These are phyloP conservation scores for Diachasma alloeum DNA, from an alignment of 1,140 invertebrate genomes.

Conservation along the genomic window DNA sequence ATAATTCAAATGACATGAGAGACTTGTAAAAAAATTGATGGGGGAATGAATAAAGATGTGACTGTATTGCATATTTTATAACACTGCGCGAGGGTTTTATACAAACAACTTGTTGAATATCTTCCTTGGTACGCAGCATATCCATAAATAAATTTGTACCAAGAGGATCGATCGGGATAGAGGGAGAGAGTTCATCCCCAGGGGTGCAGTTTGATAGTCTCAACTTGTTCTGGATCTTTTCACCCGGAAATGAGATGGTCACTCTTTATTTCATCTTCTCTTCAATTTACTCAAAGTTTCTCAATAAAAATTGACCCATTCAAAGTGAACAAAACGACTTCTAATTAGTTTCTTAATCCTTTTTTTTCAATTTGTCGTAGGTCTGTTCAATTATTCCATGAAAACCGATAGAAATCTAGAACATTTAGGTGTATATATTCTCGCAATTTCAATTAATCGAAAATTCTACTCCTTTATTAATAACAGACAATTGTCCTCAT, in stretches of 20 bases:
- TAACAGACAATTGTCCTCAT: slow-evolving; percentile 30
- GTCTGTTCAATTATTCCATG: too few species aligned
- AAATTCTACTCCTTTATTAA: too few species aligned
- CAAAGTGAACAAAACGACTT: too few species aligned
- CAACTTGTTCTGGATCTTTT: slow-evolving; percentile 1
- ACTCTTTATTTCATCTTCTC: too few species aligned
- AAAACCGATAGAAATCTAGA: too few species aligned
- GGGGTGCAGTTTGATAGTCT: neutral
- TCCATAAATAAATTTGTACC: slow-evolving; percentile 9
- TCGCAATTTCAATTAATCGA: too few species aligned
- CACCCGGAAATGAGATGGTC: slow-evolving; percentile 4
- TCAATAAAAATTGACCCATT: too few species aligned
- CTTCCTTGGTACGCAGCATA: neutral
- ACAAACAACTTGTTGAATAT: slow-evolving; percentile 10
- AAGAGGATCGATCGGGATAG: neutral
- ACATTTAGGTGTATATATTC: too few species aligned
- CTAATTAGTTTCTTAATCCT: too few species aligned
- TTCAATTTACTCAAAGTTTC: too few species aligned
- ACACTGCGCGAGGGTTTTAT: neutral
- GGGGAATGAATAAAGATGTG: neutral
- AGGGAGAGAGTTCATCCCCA: neutral
- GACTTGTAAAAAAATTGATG: neutral
- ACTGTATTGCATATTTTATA: neutral
- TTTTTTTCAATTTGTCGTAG: too few species aligned
- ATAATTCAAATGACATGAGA: neutral